phyloP scores from a whole-genome alignment of 2,113 vertebrate genomes.

The Phodopus roborovskii region DNA sequence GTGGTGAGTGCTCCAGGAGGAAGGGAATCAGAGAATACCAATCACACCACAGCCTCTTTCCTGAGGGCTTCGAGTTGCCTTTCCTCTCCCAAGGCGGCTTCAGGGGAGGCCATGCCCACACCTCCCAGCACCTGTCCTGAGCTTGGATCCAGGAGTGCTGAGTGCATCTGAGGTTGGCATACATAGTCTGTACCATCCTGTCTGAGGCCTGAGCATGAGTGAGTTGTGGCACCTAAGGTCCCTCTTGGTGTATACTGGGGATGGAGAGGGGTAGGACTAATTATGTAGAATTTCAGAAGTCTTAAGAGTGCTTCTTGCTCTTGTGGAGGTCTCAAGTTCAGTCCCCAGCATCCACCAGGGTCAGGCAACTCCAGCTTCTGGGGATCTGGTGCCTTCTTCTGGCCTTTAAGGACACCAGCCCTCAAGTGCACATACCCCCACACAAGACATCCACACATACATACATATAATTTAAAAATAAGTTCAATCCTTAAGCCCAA shows the following conservation, averaged over 20 bases:
- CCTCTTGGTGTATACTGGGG: neutral
- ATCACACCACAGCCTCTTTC: neutral
- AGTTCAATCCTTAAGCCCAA: neutral
- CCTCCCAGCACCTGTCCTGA: neutral
- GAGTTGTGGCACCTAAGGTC: neutral
- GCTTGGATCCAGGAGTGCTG: neutral
- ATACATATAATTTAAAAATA: neutral
- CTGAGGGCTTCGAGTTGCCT: neutral
- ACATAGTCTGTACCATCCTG: neutral
- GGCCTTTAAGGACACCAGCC: neutral
- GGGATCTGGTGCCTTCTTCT: neutral
- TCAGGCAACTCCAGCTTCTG: neutral
- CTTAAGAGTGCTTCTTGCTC: neutral
- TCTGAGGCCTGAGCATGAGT: neutral
- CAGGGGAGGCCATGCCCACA: neutral
- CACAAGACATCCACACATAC: neutral
- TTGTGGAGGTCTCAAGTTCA: neutral
- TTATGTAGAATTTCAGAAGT: neutral
- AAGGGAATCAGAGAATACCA: rapidly evolving
- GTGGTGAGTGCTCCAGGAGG: neutral
- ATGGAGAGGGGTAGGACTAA: neutral
- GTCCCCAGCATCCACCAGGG: too few relatives aligned
- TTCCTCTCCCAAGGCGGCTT: neutral
- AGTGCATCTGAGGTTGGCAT: neutral
- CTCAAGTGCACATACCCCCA: neutral